Conservation (phyloP, 1,140 invertebrate species). For the Sitobion miscanthi region DNA sequence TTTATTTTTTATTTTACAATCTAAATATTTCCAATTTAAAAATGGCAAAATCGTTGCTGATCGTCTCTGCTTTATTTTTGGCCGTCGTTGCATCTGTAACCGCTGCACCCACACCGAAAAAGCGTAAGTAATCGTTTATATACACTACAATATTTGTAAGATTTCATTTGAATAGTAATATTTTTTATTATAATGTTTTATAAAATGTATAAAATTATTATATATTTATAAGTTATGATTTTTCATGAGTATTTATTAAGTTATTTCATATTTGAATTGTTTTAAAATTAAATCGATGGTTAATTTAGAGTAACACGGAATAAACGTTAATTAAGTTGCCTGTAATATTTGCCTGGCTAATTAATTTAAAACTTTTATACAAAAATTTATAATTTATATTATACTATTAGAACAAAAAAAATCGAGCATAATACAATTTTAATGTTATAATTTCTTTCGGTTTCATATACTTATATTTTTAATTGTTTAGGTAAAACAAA, state of each 20-base stretch:
- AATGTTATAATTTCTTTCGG: no score
- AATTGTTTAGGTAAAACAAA: neutral
- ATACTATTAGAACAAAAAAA: no score
- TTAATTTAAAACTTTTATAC: neutral
- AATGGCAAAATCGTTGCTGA: constrained; percentile 55
- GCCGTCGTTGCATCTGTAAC: constrained; percentile 51
- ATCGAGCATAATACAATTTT: no score
- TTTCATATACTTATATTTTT: no score
- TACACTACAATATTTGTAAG: neutral
- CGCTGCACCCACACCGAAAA: constrained; percentile 43
- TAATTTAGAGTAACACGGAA: neutral
- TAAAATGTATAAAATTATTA: neutral
- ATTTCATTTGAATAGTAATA: neutral
- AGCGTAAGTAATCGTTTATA: constrained; percentile 14
- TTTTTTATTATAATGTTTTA: neutral
- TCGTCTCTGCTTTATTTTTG: constrained; percentile 51
- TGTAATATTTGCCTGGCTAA: neutral
- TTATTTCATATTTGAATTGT: neutral
- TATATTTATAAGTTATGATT: neutral
- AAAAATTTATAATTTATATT: neutral
- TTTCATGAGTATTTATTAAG: neutral
- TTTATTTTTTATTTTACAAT: constrained; percentile 28
- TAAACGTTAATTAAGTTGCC: neutral
- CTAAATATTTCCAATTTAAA: constrained; percentile 8
- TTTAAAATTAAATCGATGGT: neutral